These are phyloP conservation scores for Gambelia wislizenii DNA, from an alignment of 2,797 vertebrate genomes.

Conservation along the genomic window DNA sequence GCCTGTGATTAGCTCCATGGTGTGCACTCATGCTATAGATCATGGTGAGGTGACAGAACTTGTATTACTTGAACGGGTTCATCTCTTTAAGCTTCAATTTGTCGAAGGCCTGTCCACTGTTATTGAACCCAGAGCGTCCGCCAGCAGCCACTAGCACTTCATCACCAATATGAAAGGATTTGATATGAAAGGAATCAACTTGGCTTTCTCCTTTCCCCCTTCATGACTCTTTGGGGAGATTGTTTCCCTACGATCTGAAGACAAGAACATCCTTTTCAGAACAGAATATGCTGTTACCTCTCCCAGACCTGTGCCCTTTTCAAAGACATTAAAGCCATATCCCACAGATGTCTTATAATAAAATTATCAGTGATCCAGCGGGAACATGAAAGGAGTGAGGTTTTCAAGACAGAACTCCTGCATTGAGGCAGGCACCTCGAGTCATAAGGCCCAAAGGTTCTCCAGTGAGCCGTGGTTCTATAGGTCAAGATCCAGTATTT, in stretches of 20 bases:
- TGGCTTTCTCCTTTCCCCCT: conserved; percentile 67
- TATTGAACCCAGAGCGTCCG: conserved; percentile 74
- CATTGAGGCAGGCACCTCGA: background rate
- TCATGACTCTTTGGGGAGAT: conserved; percentile 50
- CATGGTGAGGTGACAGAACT: conserved; percentile 76
- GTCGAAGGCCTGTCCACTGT: conserved; percentile 78
- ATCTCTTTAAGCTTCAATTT: conserved; percentile 81
- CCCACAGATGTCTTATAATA: conserved; percentile 47
- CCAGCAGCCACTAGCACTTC: conserved; percentile 69
- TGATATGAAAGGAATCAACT: conserved; percentile 25
- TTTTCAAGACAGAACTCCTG: background rate
- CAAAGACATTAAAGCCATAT: conserved; percentile 46
- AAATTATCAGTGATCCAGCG: conserved; percentile 49
- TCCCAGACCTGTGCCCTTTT: conserved; percentile 43
- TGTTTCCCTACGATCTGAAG: conserved; percentile 7
- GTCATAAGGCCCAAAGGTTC: too few relatives aligned
- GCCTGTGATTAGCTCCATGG: conserved; percentile 38
- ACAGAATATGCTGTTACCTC: background rate
- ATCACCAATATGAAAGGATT: conserved; percentile 79
- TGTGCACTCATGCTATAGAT: conserved; percentile 67
- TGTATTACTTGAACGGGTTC: conserved; percentile 81
- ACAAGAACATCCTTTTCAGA: background rate
- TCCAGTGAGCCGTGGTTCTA: background rate
- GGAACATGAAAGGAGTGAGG: conserved; percentile 27
- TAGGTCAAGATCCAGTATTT: background rate